Conservation (phyloP, 2,113 vertebrate genomes). For the Oryzias curvinotus region DNA sequence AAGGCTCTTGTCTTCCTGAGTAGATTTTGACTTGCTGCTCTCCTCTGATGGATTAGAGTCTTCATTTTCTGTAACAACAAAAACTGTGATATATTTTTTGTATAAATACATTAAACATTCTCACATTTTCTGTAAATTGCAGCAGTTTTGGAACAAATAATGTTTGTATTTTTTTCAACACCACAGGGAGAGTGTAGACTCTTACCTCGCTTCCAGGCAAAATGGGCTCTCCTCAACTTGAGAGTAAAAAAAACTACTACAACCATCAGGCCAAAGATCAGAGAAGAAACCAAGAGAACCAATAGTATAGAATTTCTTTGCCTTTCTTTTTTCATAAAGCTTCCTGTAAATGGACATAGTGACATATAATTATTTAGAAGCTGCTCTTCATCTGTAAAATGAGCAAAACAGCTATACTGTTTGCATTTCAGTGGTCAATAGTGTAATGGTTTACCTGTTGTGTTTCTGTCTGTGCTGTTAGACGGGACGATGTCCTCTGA, state of each 20-base stretch:
- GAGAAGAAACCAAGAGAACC: constrained; percentile 81
- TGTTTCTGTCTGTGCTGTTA: constrained; percentile 40
- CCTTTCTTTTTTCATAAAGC: not conserved
- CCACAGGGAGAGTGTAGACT: not conserved
- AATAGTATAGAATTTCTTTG: constrained; percentile 67
- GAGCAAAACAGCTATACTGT: too few relatives aligned
- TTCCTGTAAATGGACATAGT: constrained; percentile 28
- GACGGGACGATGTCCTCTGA: constrained; percentile 22
- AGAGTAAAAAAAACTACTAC: constrained; percentile 83
- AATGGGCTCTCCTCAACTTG: constrained; percentile 85
- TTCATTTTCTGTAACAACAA: constrained; percentile 84
- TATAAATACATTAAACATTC: too few relatives aligned
- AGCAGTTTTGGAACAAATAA: not conserved
- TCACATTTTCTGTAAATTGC: not conserved
- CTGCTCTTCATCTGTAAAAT: not conserved
- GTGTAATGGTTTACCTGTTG: constrained; percentile 46
- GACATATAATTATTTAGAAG: not conserved
- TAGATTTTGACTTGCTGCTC: constrained; percentile 86
- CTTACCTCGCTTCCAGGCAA: constrained; percentile 87
- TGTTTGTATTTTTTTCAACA: not conserved
- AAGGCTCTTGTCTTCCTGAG: constrained; percentile 79
- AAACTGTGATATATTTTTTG: constrained; percentile 30
- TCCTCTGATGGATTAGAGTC: constrained; percentile 83
- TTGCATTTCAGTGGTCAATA: not conserved
- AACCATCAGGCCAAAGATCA: constrained; percentile 80